Conservation (phyloP, 2,888 invertebrate genomes). For the Lithosia quadra region DNA sequence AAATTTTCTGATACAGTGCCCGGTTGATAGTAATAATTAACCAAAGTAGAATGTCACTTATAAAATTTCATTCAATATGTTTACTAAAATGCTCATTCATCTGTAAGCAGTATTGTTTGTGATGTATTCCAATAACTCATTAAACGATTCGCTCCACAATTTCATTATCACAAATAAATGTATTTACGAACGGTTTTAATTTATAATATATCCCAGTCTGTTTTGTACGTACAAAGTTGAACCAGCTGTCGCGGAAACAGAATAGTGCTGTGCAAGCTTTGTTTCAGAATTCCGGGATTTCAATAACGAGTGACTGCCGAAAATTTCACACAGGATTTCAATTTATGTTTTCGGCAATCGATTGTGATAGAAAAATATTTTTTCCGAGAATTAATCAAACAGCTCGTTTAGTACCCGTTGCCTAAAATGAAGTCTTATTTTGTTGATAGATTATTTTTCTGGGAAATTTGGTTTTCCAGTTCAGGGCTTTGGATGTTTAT, state of each 20-base stretch:
- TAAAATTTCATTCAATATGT: too few species aligned
- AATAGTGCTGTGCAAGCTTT: slow-evolving; percentile 22
- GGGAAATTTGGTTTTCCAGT: too few species aligned
- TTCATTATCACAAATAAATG: slow-evolving; percentile 6
- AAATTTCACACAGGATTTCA: slow-evolving; percentile 9
- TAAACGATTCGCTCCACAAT: slow-evolving; percentile 1
- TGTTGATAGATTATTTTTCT: neutral
- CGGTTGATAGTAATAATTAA: too few species aligned
- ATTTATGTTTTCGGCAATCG: slow-evolving; percentile 3
- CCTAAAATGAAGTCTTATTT: neutral
- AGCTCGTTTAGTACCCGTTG: neutral
- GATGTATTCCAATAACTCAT: neutral
- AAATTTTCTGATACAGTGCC: too few species aligned
- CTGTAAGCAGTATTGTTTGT: neutral
- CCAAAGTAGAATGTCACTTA: too few species aligned
- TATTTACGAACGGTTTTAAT: slow-evolving; percentile 26
- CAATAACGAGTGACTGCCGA: slow-evolving; percentile 5
- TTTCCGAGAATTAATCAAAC: neutral
- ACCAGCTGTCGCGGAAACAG: slow-evolving; percentile 26
- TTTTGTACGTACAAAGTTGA: slow-evolving; percentile 31
- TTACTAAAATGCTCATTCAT: too few species aligned
- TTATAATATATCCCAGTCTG: slow-evolving; percentile 28
- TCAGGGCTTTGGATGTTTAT: neutral
- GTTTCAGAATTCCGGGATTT: slow-evolving; percentile 19
- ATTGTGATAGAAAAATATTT: neutral